These are phyloP conservation scores for Papilio elwesi DNA, from an alignment of 2,888 invertebrate genomes.

Conservation along the genomic window DNA sequence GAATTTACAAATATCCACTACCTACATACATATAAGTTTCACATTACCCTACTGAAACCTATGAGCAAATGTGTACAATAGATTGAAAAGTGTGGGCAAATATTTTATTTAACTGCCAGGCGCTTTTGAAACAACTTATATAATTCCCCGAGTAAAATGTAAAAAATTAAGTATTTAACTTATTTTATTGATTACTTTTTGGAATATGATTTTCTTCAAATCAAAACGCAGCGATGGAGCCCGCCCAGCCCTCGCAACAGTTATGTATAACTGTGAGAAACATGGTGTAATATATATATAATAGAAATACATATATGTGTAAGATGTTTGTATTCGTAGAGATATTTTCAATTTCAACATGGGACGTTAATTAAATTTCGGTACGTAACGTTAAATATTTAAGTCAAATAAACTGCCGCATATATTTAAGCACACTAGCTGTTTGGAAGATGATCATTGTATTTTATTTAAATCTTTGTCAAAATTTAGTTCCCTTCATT, in stretches of 20 bases:
- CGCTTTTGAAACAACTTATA: neutral
- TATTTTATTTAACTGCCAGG: conserved; percentile 7
- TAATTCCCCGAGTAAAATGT: too few relatives aligned
- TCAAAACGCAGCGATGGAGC: too few relatives aligned
- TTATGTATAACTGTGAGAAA: too few relatives aligned
- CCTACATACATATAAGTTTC: neutral
- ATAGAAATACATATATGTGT: too few relatives aligned
- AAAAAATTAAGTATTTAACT: neutral
- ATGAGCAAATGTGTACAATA: neutral
- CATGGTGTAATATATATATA: too few relatives aligned
- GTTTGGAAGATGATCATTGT: neutral
- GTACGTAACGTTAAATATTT: neutral
- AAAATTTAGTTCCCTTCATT: neutral
- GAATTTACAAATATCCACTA: neutral
- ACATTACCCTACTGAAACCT: neutral
- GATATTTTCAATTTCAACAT: too few relatives aligned
- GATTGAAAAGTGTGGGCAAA: neutral
- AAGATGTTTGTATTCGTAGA: too few relatives aligned
- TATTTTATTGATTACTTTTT: neutral
- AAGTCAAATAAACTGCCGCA: neutral
- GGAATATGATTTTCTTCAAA: neutral
- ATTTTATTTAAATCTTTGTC: conserved; percentile 13
- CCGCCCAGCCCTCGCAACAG: too few relatives aligned
- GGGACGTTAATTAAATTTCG: too few relatives aligned
- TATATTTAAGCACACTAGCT: neutral